phyloP scores from a whole-genome alignment of 2,797 vertebrate genomes.

The Cryptoprocta ferox region DNA sequence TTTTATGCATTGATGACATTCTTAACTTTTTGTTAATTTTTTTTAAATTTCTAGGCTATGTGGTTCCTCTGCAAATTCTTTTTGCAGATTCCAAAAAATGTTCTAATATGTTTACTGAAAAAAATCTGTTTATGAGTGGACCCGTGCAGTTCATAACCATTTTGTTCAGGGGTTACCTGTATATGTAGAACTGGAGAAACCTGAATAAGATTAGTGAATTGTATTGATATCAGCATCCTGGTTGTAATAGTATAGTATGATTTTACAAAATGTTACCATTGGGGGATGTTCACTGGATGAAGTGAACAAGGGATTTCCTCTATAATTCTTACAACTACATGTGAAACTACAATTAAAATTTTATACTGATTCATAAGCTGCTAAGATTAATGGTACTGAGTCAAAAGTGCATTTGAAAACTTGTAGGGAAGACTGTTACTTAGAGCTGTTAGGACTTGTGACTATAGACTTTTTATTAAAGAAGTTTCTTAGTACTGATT shows the following conservation, averaged over 20 bases:
- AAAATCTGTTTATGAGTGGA: neutral
- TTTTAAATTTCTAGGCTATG: neutral
- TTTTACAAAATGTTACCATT: conserved; percentile 12
- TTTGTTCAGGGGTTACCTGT: neutral
- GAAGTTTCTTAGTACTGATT: neutral
- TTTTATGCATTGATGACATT: neutral
- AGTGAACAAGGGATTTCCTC: neutral
- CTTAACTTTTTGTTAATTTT: neutral
- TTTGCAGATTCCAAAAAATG: neutral
- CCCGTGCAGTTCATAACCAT: neutral
- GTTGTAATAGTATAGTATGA: neutral
- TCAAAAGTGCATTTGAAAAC: conserved; percentile 44
- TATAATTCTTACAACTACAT: neutral
- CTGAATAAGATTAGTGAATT: neutral
- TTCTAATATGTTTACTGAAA: neutral
- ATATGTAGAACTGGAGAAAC: neutral
- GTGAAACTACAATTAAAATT: neutral
- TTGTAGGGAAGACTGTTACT: neutral
- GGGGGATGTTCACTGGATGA: neutral
- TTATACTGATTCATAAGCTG: conserved; percentile 11
- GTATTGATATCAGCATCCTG: neutral
- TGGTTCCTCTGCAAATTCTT: neutral
- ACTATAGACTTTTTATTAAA: neutral
- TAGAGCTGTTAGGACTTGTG: neutral
- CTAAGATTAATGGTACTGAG: conserved; percentile 33